A percentile compares a stretch with the other conserved stretches of the same genome.
These are phyloP conservation scores for Cremastobaeus sp. DNA, from an alignment of 2,888 invertebrate genomes.

Conservation along the genomic window DNA sequence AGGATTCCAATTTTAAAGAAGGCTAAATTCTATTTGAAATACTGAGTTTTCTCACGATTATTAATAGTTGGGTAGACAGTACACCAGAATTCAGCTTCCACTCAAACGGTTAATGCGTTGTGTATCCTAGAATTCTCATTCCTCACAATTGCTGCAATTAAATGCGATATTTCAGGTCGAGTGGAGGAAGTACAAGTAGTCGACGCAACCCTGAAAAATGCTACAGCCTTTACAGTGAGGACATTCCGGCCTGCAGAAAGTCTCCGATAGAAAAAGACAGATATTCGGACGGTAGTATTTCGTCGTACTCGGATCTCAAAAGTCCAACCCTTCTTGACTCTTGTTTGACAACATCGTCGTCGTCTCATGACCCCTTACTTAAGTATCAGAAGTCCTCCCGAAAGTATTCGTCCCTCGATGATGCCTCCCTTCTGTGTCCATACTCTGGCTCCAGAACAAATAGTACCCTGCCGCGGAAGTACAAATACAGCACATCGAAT, in stretches of 20 bases:
- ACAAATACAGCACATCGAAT: conserved; percentile 67
- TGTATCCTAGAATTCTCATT: no score
- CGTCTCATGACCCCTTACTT: conserved; percentile 66
- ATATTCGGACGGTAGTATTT: conserved; percentile 66
- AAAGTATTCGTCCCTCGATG: conserved; percentile 69
- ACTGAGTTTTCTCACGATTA: no score
- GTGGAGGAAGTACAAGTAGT: conserved; percentile 18
- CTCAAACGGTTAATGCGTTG: no score
- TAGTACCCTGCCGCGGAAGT: conserved; percentile 68
- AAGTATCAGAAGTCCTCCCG: conserved; percentile 70
- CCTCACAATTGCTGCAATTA: no score
- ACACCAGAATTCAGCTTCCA: no score
- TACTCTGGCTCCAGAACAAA: conserved; percentile 62
- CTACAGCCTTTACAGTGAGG: conserved; percentile 68
- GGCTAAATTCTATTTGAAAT: no score
- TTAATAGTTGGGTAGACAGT: no score
- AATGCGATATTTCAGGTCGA: conserved; percentile 35
- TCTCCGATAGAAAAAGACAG: conserved; percentile 69
- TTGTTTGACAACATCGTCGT: conserved; percentile 29
- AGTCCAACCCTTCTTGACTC: conserved; percentile 64
- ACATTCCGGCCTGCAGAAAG: conserved; percentile 63
- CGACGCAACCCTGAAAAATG: conserved; percentile 66
- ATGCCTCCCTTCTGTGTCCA: conserved; percentile 33
- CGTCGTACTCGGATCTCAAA: conserved; percentile 65
- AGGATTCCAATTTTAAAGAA: no score